A percentile compares a stretch with the other conserved stretches of the same genome.
These are phyloP conservation scores for Hypocryptadius cinnamomeus DNA, from an alignment of 2,113 vertebrate species.

Conservation along the genomic window DNA sequence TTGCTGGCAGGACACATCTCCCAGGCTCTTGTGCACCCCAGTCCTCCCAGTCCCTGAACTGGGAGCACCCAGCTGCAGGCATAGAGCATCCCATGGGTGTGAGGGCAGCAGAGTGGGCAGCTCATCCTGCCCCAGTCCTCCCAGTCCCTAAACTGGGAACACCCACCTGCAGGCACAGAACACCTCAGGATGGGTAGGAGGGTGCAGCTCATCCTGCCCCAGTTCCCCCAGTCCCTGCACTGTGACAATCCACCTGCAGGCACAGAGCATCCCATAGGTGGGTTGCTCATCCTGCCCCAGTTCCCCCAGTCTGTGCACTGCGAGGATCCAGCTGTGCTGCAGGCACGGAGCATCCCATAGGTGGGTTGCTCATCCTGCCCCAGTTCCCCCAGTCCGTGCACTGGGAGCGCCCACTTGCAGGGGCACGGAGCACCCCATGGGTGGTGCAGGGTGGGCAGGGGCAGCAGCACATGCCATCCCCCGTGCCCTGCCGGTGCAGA, in stretches of 20 bases:
- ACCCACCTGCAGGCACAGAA: not conserved
- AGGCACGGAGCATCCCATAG: too few relatives aligned
- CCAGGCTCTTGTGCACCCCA: not conserved
- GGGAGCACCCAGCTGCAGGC: not conserved
- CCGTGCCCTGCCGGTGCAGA: fast-evolving
- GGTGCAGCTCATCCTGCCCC: too few relatives aligned
- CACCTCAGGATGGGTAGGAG: not conserved
- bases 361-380: not conserved
- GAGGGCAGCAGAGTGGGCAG: too few relatives aligned
- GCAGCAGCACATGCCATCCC: too few relatives aligned
- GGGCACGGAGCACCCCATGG: too few relatives aligned
- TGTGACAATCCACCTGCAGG: not conserved
- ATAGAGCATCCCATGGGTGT: fast-evolving
- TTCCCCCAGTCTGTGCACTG: not conserved
- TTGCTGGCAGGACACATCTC: not conserved
- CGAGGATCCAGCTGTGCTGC: too few relatives aligned
- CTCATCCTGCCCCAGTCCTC: fast-evolving
- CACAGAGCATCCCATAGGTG: not conserved
- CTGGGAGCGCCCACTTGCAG: not conserved
- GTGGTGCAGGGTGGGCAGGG: too few relatives aligned
- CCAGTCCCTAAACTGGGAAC: not conserved
- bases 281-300: not conserved
- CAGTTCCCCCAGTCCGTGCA: not conserved
- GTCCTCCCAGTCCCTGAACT: not conserved
- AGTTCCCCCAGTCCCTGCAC: not conserved